phyloP scores from a whole-genome alignment of 2,797 vertebrate species.

The Microhierax caerulescens region DNA sequence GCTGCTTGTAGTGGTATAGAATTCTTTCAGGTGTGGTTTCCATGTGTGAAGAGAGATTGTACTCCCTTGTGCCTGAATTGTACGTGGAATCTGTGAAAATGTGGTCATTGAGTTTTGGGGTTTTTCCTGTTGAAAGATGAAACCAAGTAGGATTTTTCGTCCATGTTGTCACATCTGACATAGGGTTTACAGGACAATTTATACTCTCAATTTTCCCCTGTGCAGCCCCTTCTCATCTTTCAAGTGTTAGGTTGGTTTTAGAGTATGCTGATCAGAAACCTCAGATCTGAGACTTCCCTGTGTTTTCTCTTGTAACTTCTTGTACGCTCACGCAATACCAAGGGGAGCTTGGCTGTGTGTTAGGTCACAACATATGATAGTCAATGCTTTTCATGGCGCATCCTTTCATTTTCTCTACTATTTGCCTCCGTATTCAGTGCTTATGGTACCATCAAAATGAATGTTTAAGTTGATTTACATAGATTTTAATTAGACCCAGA shows the following conservation, averaged over 20 bases:
- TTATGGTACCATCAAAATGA: background rate
- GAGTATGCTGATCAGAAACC: background rate
- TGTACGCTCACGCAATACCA: background rate
- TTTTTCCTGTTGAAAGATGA: background rate
- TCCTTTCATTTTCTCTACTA: background rate
- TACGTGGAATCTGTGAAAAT: background rate
- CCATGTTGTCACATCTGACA: background rate
- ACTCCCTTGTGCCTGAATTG: background rate
- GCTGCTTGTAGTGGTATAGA: background rate
- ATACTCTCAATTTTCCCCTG: background rate
- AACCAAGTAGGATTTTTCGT: background rate
- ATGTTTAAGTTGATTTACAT: background rate
- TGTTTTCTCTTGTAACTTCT: background rate
- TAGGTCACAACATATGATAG: background rate
- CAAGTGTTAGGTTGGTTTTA: background rate
- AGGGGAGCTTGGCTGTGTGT: background rate
- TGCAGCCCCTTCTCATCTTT: background rate
- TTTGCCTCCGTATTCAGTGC: background rate
- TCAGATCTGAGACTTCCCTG: background rate
- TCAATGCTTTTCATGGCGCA: background rate
- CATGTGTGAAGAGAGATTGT: background rate
- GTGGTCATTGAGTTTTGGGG: background rate
- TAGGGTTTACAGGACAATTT: background rate
- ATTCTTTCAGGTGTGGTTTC: background rate
- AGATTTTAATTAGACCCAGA: background rate